Evolutionary conservation across 1,140 invertebrate species (phyloP), one percentile per base, ranked within the genome.

Genomic region (Drosophila lacteicornis): DNA sequence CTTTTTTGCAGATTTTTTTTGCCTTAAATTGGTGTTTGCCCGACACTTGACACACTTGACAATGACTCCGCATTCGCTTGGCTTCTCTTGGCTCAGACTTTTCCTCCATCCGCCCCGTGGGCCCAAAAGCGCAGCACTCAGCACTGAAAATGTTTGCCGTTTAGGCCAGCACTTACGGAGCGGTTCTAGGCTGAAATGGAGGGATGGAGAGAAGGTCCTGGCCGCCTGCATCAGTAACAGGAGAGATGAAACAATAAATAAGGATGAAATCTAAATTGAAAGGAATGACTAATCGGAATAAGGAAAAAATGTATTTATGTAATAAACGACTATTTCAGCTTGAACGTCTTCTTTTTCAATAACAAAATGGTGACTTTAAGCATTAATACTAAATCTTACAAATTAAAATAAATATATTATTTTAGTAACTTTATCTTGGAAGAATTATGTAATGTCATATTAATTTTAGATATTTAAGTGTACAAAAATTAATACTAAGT

Each of bases 11-110:
- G 19, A 11, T 67, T 75, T 55, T 57, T 65, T 57, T 60, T 61
- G 55, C 60, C 66, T 81, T 73, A 82, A 82, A 82, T 73, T 82
- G 79, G 79, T 81, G 74, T 82, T 82, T 82, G 79, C 79, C 80
- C 79, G 69, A 60, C 69, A 73, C 69, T 76, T 67, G 75, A 73
- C 71, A 81, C 80, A 81, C 80, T 81, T 81, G 79, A 81, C 73
- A 81, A 81, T 81, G 79, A 81, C 79, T 81, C 49, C 79, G 63
- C 66, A 81, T 67, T 63, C 67, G 73, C 75, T 79, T 62, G 56
- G 49, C 46, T 69, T 55, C 79, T 12, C 57, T 80, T 68, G 46
- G 27, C 58, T 46, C 58, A 25, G 36, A 61, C 66, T 57, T 43
- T 58, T 38, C 55, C 61, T 38, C 46, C 79, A 53, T 50, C 71